phyloP scores from a whole-genome alignment of 2,888 invertebrate genomes.

The Acanthosepion esculentum region DNA sequence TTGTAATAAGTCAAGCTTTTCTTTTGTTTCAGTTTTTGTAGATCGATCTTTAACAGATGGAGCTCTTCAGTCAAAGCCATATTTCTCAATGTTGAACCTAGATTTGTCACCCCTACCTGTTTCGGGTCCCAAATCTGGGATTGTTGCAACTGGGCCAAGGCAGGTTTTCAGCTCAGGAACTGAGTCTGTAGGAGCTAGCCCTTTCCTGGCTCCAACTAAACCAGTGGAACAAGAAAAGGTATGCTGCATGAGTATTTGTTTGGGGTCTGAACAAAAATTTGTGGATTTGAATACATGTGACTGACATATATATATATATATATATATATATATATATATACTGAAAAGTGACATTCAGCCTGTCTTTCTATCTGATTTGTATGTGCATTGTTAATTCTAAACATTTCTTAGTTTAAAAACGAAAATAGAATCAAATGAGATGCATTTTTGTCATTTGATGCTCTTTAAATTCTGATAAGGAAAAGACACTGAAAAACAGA shows the following conservation, averaged over 20 bases:
- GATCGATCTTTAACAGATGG: constrained; percentile 50
- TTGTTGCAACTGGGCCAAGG: background rate
- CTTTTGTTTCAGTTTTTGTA: background rate
- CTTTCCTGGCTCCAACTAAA: background rate
- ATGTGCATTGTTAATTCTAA: no score
- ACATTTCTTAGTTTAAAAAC: no score
- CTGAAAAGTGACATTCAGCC: no score
- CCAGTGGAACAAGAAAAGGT: background rate
- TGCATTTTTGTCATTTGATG: no score
- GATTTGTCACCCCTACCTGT: background rate
- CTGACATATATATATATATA: no score
- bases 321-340: no score
- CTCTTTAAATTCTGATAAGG: no score
- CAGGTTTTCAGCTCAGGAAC: background rate
- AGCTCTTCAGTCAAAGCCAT: background rate
- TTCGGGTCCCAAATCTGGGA: background rate
- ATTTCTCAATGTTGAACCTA: background rate
- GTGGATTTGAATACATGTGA: no score
- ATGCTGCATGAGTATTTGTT: background rate
- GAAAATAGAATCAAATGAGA: no score
- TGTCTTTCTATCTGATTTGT: no score
- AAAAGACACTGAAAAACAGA: no score
- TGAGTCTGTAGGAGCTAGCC: background rate
- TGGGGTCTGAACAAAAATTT: no score
- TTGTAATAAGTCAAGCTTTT: background rate